Evolutionary conservation across 1,140 invertebrate genomes (phyloP).

Genomic region (Goniozus legneri): DNA sequence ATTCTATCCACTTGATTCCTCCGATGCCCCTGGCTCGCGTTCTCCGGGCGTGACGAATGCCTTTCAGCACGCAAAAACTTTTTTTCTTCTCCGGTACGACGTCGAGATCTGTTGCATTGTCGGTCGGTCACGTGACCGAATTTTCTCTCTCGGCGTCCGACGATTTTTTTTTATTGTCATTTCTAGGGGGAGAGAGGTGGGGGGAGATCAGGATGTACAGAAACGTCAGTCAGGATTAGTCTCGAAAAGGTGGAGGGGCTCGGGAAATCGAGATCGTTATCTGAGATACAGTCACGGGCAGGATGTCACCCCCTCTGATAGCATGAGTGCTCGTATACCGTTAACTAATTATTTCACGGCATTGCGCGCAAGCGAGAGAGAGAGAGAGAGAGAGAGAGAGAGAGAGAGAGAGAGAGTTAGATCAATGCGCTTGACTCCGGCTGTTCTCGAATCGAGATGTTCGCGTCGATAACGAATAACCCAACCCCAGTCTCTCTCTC

Average conservation of each 20-base stretch:
- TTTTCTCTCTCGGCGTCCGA: conserved; percentile 27
- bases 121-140: conserved; percentile 12
- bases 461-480: no score
- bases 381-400: background rate
- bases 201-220: conserved; percentile 26
- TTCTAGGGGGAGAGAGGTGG: conserved; percentile 22
- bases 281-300: conserved; percentile 17
- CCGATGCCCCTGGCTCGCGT: background rate
- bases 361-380: background rate
- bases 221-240: conserved; percentile 51
- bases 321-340: conserved; percentile 16
- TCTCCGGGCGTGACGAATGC: conserved; percentile 20
- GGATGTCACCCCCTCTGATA: conserved; percentile 8
- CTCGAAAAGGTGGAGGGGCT: no score
- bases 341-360: conserved; percentile 35
- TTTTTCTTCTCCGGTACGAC: no score
- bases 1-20: background rate
- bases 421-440: no score
- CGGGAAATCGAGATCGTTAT: conserved; percentile 35
- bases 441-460: no score
- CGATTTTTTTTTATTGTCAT: no score
- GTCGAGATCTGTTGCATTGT: conserved; percentile 4
- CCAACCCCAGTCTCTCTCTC: no score
- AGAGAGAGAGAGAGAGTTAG: conserved; percentile 9
- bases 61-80: no score